Percentiles rank a stretch among this genome's conserved stretches.
Conservation (phyloP, 2,888 invertebrate species). For the Polymixis lichenea region DNA sequence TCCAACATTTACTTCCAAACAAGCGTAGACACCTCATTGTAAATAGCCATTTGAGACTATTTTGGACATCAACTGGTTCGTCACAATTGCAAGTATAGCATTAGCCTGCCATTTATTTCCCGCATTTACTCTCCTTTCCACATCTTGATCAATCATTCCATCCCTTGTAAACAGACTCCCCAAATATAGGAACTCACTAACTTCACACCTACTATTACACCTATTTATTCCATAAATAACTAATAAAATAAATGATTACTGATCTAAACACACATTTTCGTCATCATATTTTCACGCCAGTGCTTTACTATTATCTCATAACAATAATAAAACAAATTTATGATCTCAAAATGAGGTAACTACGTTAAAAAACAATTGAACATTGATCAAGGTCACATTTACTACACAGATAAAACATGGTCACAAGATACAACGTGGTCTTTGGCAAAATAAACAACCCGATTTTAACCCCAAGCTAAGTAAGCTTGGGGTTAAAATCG, state of each 20-base stretch:
- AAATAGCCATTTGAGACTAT: no score
- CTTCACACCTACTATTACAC: no score
- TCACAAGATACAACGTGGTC: not conserved
- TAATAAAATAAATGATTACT: not conserved
- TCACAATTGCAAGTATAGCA: no score
- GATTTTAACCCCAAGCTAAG: conserved; percentile 16
- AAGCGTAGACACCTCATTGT: no score
- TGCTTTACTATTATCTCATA: not conserved
- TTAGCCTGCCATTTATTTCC: no score
- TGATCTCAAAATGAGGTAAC: not conserved
- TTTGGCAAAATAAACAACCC: not conserved
- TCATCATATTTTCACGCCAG: not conserved
- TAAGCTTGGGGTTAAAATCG: no score
- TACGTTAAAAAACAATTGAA: not conserved
- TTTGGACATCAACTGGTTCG: no score
- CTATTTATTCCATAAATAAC: not conserved
- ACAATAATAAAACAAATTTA: not conserved
- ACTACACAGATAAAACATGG: not conserved
- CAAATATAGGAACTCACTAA: no score
- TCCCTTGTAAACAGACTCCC: no score
- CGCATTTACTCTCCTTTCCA: no score
- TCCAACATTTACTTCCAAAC: not conserved
- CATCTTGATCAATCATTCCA: no score
- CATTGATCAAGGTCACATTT: not conserved
- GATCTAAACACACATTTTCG: not conserved